Evolutionary conservation across 2,888 invertebrate species (phyloP).

Genomic region (Helobdella robusta): DNA sequence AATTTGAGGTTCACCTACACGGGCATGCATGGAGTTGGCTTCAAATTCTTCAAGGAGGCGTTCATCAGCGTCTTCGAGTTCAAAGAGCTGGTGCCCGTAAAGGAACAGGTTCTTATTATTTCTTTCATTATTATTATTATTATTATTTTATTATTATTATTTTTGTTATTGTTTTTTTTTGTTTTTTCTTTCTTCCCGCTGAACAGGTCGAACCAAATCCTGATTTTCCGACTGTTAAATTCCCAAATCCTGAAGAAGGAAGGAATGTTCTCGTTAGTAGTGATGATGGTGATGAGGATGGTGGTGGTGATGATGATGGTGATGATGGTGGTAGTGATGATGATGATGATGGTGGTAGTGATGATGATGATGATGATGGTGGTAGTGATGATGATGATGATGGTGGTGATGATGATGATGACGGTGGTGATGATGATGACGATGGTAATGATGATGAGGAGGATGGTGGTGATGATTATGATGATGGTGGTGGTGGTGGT

Average conservation of each 20-base stretch:
- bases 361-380: too few relatives aligned
- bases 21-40: slow-evolving; percentile 96
- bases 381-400: too few relatives aligned
- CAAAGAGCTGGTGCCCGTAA: slow-evolving; percentile 47
- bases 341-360: too few relatives aligned
- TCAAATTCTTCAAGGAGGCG: slow-evolving; percentile 64
- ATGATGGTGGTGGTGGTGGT: too few relatives aligned
- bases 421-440: too few relatives aligned
- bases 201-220: slow-evolving; percentile 78
- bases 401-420: too few relatives aligned
- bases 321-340: too few relatives aligned
- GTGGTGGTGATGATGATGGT: not conserved
- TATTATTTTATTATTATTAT: slow-evolving; percentile 13
- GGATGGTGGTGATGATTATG: too few relatives aligned
- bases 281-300: not conserved
- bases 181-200: not conserved
- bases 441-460: too few relatives aligned
- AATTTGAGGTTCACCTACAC: slow-evolving; percentile 72
- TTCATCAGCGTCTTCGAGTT: slow-evolving; percentile 68
- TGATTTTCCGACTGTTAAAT: slow-evolving; percentile 89
- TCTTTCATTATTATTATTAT: not conserved
- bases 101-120: slow-evolving; percentile 24
- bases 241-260: slow-evolving; percentile 97
- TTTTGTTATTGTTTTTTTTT: slow-evolving; percentile 10
- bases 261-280: slow-evolving; percentile 59